Percentiles rank a stretch among this genome's conserved stretches.
Conservation (phyloP, 2,113 vertebrate species). For the Indri indri region DNA sequence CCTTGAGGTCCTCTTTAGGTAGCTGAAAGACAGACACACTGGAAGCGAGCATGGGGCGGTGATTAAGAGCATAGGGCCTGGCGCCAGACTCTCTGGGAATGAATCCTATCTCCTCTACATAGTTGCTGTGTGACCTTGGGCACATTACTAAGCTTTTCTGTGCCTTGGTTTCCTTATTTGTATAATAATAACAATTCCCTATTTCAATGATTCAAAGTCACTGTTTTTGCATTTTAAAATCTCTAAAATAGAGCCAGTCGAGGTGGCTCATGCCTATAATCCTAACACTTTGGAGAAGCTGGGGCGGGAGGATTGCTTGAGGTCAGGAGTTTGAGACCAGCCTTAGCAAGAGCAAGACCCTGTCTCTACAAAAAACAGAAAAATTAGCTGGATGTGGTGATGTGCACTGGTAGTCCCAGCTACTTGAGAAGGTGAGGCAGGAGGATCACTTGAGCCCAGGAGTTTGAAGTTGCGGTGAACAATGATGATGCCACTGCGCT, state of each 20-base stretch:
- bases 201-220: not conserved
- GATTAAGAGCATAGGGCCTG: not conserved
- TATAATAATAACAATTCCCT: not conserved
- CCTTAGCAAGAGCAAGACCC: no score
- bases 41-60: not conserved
- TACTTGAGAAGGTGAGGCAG: no score
- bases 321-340: no score
- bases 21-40: not conserved
- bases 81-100: not conserved
- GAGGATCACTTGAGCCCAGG: no score
- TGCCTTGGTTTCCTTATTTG: conserved; percentile 22
- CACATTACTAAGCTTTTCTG: not conserved
- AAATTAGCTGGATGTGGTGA: no score
- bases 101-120: not conserved
- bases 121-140: not conserved
- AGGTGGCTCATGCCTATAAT: no score
- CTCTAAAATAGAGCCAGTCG: not conserved
- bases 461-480: no score
- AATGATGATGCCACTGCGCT: no score
- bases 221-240: conserved; percentile 34
- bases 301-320: no score
- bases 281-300: no score
- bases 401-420: no score
- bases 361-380: no score
- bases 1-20: not conserved